These are phyloP conservation scores for Oreotrochilus melanogaster DNA, from an alignment of 2,113 vertebrate genomes.

Conservation along the genomic window DNA sequence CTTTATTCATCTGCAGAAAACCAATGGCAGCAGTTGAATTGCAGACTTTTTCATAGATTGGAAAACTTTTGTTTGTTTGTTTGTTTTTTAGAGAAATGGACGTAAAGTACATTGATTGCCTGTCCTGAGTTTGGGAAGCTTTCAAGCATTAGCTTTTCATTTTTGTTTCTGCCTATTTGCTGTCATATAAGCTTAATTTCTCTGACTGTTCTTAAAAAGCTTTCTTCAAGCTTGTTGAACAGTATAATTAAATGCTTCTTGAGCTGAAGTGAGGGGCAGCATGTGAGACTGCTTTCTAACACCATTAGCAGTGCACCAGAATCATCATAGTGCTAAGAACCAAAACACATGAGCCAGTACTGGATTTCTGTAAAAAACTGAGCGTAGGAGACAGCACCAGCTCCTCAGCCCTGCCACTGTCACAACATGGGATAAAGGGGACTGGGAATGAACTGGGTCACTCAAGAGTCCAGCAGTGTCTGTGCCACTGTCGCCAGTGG, in stretches of 20 bases:
- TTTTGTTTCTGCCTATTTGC: neutral
- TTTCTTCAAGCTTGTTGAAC: neutral
- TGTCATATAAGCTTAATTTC: neutral
- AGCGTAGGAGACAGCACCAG: accelerated
- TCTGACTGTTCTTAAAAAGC: neutral
- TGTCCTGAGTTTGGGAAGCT: neutral
- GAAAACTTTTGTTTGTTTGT: neutral
- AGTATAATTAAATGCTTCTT: neutral
- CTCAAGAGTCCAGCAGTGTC: neutral
- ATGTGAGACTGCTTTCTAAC: neutral
- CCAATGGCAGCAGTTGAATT: neutral
- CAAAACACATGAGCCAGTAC: neutral
- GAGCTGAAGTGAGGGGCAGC: neutral
- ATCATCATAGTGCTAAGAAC: neutral
- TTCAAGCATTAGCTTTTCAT: neutral
- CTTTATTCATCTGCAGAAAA: neutral
- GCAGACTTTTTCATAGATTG: neutral
- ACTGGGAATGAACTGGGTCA: neutral
- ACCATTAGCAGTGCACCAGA: neutral
- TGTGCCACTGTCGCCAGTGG: neutral
- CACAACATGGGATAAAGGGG: neutral
- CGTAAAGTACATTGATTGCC: neutral
- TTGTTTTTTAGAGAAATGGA: neutral
- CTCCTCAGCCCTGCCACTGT: neutral
- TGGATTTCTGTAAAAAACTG: neutral